Conservation (phyloP, 2,888 invertebrate species). For the Drosophila mimica region DNA sequence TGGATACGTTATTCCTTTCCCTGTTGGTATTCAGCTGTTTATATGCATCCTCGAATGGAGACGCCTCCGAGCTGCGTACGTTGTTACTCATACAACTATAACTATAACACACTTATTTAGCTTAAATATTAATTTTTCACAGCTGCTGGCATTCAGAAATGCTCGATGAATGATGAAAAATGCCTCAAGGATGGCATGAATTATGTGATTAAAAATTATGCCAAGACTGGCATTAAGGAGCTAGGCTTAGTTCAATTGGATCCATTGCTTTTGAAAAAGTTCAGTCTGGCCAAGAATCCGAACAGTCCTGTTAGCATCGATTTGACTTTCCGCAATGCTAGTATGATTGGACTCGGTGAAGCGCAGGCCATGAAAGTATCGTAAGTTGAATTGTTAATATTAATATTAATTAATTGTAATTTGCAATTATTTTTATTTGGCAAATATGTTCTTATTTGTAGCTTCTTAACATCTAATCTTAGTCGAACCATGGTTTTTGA, state of each 20-base stretch:
- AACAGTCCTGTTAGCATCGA: constrained; percentile 82
- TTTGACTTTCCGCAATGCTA: constrained; percentile 76
- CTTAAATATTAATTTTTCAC: not conserved
- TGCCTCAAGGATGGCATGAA: constrained; percentile 60
- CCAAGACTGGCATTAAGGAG: constrained; percentile 69
- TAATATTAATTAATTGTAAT: no score
- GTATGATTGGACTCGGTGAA: constrained; percentile 72
- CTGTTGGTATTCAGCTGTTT: constrained; percentile 34
- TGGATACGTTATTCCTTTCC: constrained; percentile 21
- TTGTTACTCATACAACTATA: not conserved
- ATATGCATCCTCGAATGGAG: constrained; percentile 16
- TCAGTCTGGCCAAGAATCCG: constrained; percentile 73
- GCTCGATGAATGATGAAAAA: constrained; percentile 52
- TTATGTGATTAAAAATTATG: constrained; percentile 54
- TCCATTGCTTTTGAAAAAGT: constrained; percentile 78
- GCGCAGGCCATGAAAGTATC: constrained; percentile 47
- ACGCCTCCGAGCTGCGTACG: constrained; percentile 55
- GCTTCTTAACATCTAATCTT: constrained; percentile 69
- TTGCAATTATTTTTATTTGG: not conserved
- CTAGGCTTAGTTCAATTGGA: constrained; percentile 78
- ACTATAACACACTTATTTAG: not conserved
- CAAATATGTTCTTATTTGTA: constrained; percentile 23
- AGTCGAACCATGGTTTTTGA: constrained; percentile 61
- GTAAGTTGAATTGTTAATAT: constrained; percentile 55
- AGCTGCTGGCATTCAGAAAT: constrained; percentile 64